phyloP scores from a whole-genome alignment of 2,888 invertebrate genomes.

The Ormyrus rosae region DNA sequence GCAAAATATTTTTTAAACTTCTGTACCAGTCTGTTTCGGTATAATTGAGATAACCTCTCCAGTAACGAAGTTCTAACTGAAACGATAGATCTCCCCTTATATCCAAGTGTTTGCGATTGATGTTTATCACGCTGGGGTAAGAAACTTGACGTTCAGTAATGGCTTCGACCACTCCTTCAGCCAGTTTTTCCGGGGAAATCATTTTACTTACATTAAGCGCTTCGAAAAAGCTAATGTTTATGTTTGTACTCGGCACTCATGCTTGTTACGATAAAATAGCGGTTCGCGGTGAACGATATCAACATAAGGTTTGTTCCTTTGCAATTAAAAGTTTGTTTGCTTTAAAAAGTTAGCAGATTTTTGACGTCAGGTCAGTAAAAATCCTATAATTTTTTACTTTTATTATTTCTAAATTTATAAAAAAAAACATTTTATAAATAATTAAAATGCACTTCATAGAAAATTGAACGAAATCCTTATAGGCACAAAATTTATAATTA shows the following conservation, averaged over 20 bases:
- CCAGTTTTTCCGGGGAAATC: slow-evolving; percentile 44
- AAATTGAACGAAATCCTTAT: too few species aligned
- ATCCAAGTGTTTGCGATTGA: slow-evolving; percentile 79
- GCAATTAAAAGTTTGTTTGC: too few species aligned
- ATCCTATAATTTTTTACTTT: neutral
- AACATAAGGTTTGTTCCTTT: too few species aligned
- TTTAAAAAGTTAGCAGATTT: too few species aligned
- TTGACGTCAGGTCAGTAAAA: too few species aligned
- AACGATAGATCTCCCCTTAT: slow-evolving; percentile 82
- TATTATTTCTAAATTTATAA: neutral
- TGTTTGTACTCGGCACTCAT: too few species aligned
- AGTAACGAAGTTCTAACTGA: slow-evolving; percentile 78
- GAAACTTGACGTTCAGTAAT: slow-evolving; percentile 30
- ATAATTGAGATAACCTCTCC: slow-evolving; percentile 76
- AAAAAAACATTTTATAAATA: slow-evolving; percentile 1
- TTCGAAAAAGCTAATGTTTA: too few species aligned
- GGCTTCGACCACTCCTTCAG: slow-evolving; percentile 18
- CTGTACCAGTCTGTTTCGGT: slow-evolving; percentile 44
- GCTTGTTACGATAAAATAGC: too few species aligned
- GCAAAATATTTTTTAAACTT: slow-evolving; percentile 65
- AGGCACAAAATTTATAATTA: neutral
- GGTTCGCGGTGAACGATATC: too few species aligned
- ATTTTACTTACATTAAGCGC: neutral
- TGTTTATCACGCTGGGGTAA: slow-evolving; percentile 76
- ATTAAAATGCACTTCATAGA: neutral